Evolutionary conservation across 1,140 invertebrate genomes (phyloP).

Genomic region (Melanaphis sacchari): DNA sequence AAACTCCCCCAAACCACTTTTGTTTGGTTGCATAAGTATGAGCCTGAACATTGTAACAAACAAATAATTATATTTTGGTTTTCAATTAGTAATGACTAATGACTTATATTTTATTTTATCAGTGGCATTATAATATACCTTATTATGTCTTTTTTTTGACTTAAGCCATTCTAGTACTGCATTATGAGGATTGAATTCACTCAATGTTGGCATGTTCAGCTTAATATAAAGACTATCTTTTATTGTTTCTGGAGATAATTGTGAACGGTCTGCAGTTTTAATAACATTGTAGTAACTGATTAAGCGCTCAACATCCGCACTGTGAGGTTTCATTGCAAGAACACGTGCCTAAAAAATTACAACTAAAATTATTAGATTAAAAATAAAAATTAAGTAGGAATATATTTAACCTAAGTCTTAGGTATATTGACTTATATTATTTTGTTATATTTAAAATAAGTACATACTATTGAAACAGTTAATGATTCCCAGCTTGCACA

Average conservation of each 20-base stretch:
- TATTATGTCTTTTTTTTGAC: neutral
- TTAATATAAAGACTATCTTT: neutral
- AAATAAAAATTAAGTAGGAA: too few relatives aligned
- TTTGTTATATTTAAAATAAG: too few relatives aligned
- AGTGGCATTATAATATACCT: neutral
- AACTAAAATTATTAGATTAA: neutral
- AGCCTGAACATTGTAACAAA: too few relatives aligned
- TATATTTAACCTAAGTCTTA: too few relatives aligned
- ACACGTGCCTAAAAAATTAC: conserved; percentile 22
- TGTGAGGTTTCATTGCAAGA: neutral
- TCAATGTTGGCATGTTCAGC: neutral
- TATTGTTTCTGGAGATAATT: neutral
- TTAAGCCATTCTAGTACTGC: neutral
- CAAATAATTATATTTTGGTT: too few relatives aligned
- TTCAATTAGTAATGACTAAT: too few relatives aligned
- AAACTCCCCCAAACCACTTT: neutral
- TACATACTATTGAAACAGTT: conserved; percentile 9
- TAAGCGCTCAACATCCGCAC: neutral
- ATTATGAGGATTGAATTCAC: neutral
- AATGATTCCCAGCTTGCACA: neutral
- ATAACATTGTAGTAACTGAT: neutral
- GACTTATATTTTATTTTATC: too few relatives aligned
- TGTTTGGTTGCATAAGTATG: neutral
- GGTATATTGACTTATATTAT: too few relatives aligned
- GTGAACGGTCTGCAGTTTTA: neutral